These are phyloP conservation scores for Melanotaenia pygmaea DNA, from an alignment of 2,797 vertebrate species.

Conservation along the genomic window DNA sequence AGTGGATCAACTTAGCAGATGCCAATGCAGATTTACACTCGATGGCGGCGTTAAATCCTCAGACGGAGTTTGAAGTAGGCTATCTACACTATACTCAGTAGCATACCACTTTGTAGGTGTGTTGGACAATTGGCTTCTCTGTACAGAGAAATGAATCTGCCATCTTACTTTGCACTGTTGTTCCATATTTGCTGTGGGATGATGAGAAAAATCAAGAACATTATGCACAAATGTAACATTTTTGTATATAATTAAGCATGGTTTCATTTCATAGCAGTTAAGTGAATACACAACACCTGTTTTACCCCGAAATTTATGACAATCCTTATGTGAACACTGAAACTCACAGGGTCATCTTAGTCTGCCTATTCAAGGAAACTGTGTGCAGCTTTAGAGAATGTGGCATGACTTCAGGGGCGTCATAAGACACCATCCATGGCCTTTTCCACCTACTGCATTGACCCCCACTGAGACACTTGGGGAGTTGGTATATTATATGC, in stretches of 20 bases:
- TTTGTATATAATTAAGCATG: background rate
- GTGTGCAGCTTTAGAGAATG: slow-evolving; percentile 42
- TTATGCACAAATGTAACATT: background rate
- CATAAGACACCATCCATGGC: slow-evolving; percentile 75
- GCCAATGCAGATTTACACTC: slow-evolving; percentile 54
- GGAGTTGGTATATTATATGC: slow-evolving; percentile 47
- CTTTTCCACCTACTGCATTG: slow-evolving; percentile 62
- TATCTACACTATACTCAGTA: slow-evolving; percentile 11
- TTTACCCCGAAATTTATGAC: slow-evolving; percentile 20
- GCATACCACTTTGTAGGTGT: slow-evolving; percentile 1
- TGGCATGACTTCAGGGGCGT: slow-evolving; percentile 63
- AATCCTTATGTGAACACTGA: slow-evolving; percentile 15
- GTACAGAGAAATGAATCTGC: background rate
- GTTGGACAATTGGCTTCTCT: slow-evolving; percentile 11
- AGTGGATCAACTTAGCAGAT: slow-evolving; percentile 55
- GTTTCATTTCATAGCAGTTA: background rate
- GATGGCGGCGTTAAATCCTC: slow-evolving; percentile 44
- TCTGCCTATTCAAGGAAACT: slow-evolving; percentile 70
- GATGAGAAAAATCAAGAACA: background rate
- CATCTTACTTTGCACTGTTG: background rate
- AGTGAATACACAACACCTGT: background rate
- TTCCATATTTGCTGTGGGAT: background rate
- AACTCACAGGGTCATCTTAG: slow-evolving; percentile 27
- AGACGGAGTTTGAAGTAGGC: slow-evolving; percentile 8
- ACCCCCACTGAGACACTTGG: slow-evolving; percentile 45